Conservation (phyloP, 2,888 invertebrate species). For the Chrysodeixis includens region DNA sequence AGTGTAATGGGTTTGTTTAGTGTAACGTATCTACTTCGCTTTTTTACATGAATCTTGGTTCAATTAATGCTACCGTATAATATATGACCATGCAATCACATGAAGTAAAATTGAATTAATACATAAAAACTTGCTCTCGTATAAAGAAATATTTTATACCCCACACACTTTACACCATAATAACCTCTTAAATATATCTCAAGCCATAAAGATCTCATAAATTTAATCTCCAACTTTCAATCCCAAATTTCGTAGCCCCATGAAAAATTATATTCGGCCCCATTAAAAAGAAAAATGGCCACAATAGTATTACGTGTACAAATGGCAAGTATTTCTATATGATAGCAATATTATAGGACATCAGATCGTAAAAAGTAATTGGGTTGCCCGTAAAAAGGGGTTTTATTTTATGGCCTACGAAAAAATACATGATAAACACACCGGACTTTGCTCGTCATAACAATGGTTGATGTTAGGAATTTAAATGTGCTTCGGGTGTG, state of each 20-base stretch:
- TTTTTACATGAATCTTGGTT: neutral
- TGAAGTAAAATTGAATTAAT: too few species aligned
- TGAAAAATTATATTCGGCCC: conserved; percentile 66
- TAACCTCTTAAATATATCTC: conserved; percentile 17
- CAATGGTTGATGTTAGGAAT: conserved; percentile 53
- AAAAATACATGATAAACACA: conserved; percentile 86
- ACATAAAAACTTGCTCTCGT: too few species aligned
- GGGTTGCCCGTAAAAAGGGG: conserved; percentile 86
- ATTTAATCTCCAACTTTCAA: conserved; percentile 53
- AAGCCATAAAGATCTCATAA: conserved; percentile 35
- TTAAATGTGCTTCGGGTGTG: conserved; percentile 60
- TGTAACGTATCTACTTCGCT: too few species aligned
- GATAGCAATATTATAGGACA: conserved; percentile 80
- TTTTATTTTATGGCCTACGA: conserved; percentile 83
- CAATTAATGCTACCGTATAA: too few species aligned
- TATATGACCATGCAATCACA: too few species aligned
- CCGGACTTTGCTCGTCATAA: conserved; percentile 73
- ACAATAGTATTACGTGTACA: conserved; percentile 67
- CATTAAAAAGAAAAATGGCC: conserved; percentile 63
- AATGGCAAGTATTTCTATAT: conserved; percentile 80
- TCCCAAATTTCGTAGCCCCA: conserved; percentile 54
- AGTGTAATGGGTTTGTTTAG: neutral
- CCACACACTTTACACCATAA: neutral
- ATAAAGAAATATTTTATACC: neutral
- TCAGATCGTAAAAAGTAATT: conserved; percentile 88